These are phyloP conservation scores for Chauna torquata DNA, from an alignment of 2,113 vertebrate species.

Conservation along the genomic window DNA sequence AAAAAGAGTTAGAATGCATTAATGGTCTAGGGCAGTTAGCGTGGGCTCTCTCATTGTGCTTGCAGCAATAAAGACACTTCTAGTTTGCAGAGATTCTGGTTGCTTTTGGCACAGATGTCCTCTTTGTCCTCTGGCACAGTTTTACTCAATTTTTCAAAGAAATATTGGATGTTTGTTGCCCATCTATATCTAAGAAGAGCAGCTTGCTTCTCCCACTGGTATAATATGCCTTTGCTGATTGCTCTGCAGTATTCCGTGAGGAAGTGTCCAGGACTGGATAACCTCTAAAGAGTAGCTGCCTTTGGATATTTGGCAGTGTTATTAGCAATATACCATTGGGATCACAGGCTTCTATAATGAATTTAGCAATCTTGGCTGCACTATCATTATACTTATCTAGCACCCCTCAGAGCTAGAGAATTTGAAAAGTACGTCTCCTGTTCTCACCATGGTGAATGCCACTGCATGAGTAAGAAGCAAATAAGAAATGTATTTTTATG, in stretches of 20 bases:
- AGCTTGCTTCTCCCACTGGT: conserved; percentile 57
- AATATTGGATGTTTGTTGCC: conserved; percentile 52
- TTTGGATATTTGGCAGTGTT: conserved; percentile 67
- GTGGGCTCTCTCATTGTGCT: not conserved
- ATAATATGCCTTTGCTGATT: conserved; percentile 52
- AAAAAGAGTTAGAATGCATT: not conserved
- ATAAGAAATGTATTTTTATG: not conserved
- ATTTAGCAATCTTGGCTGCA: conserved; percentile 61
- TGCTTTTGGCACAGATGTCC: conserved; percentile 56
- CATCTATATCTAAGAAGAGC: conserved; percentile 40
- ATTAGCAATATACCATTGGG: conserved; percentile 69
- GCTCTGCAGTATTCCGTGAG: conserved; percentile 44
- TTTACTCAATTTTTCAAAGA: conserved; percentile 61
- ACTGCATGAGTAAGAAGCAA: not conserved
- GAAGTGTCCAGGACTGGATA: conserved; percentile 29
- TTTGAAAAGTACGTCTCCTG: not conserved
- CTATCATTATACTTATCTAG: conserved; percentile 29
- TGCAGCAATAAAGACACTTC: conserved; percentile 20
- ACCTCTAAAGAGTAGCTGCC: conserved; percentile 65
- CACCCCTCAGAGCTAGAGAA: conserved; percentile 39
- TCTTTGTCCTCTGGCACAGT: conserved; percentile 65
- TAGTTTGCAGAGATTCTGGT: conserved; percentile 47
- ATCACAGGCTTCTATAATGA: conserved; percentile 58
- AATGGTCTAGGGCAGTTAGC: not conserved
- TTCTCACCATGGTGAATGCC: not conserved